Evolutionary conservation across 2,888 invertebrate genomes (phyloP), one percentile per base, ranked within the genome.

Genomic region (Cheilosia urbana): DNA sequence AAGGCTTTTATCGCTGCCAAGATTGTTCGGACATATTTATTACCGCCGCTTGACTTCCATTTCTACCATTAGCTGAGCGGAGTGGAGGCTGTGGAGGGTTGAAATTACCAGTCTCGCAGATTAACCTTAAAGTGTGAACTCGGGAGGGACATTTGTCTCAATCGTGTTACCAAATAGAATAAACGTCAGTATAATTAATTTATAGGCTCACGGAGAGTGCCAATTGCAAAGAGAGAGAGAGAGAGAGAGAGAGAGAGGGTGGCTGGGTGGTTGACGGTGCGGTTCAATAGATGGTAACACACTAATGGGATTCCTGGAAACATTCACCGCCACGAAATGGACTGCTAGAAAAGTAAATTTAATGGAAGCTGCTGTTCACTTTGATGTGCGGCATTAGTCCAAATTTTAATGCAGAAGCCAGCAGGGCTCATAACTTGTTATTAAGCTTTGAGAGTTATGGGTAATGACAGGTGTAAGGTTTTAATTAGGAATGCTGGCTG

Each of bases 161-260:
- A 82, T 82, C 71, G 71, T 58, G 21, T 30, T 77, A 45, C 60
- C 45, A 71, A 77, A 82, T 77, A 47, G 40, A 77, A 71, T 63
- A 65, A 72, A 77, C 58, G 47, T 60, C 65, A 77, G 51, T 47
- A 57, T 77, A 82, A 77, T 82, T 76, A 82, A 82, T 77, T 82
- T 82, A 77, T 71, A 73, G 60, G 24, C 76, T 42, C 49, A 57
- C 17, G 49, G 42, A 69, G 49, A 37, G 78, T n/a, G 24, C 55
- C 45, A 47, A 68, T 49, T 2, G 37, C 15, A 4, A 57, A 58
- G 13, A 5, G 15, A 42, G 21, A 17, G 3, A 15, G 13, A n/a
- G n/a, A n/a, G n/a, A n/a, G n/a, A n/a, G n/a, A 58, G 13, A 5
- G 15, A 42, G 21, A 17, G 3, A 15, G 13, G 17, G 15, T 27